Base-by-base conservation (phyloP, 2,888 invertebrate genomes). In the Branchipolynoe longqiensis region DNA sequence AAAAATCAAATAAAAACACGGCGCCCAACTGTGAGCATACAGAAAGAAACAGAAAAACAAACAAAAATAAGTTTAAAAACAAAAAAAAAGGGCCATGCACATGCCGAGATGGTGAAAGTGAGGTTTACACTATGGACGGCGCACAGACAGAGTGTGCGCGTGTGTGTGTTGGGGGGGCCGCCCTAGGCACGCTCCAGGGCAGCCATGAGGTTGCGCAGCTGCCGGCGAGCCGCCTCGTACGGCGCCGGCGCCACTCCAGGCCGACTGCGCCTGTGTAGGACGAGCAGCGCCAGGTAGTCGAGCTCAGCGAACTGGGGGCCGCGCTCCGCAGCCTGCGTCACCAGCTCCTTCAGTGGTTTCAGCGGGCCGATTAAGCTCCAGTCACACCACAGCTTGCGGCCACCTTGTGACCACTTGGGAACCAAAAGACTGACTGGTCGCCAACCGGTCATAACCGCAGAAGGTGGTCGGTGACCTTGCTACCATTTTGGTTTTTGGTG, bases 271-370 rank as follows among this genome's bases (percentile, higher is more conserved):
- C 96, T 91, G 96, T 96, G 91, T 89, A 97, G 95, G 91, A 97
- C 96, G 92, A 97, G 95, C 62, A 97, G 96, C 93, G 97, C 97
- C 92, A 96, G 95, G 93, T 98, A 97, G 93, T 98, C 98, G 91
- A 97, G 94, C 93, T 97, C 97, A 0, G 96, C 96, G 94, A 97
- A 98, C 93, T 97, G 96, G 0, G 97, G 96, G 0, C 98, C 98
- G 90, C 97, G 96, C 93, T 98, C 98, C 73, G 97, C 95, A 18
- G 98, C 96, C 40, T 95, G 95, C 88, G 96, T 96, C 86, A 98
- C 95, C 91, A 98, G 96, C 94, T 97, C 97, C 97, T 97, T 78
- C 1, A 36, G 58, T 8, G 58, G 4, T 4, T n/a, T 18, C 58
- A 58, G 18, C 48, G 18, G 8, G 48, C 8, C 48, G 48, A 18